These are phyloP conservation scores for Steinernema carpocapsae DNA, from an alignment of 2,888 invertebrate genomes.

Conservation along the genomic window DNA sequence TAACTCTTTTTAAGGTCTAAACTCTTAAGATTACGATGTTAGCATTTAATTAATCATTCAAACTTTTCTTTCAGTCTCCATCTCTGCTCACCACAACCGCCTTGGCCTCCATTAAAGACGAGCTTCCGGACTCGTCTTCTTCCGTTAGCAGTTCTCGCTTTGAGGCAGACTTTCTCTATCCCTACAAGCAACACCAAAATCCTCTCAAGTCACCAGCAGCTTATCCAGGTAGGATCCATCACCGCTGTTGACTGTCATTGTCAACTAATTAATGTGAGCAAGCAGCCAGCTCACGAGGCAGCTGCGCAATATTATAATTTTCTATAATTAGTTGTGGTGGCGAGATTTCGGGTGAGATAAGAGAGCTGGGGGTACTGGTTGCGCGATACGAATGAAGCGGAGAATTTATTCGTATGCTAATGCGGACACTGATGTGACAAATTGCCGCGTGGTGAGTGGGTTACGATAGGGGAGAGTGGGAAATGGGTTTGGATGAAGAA, in stretches of 20 bases:
- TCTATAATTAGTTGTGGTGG: conserved; percentile 7
- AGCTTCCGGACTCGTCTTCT: conserved; percentile 10
- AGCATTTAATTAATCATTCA: no score
- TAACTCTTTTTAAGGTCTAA: no score
- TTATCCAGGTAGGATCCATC: conserved; percentile 5
- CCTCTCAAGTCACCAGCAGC: background rate
- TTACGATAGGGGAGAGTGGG: background rate
- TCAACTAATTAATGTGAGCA: no score
- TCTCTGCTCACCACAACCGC: background rate
- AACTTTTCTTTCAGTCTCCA: conserved; percentile 1
- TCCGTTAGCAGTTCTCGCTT: conserved; percentile 12
- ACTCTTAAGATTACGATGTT: no score
- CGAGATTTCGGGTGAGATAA: conserved; percentile 4
- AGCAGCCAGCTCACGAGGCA: background rate
- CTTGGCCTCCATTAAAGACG: background rate
- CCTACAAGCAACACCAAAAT: conserved; percentile 4
- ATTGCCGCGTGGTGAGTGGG: conserved; percentile 5
- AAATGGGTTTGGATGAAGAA: background rate
- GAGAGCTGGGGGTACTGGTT: no score
- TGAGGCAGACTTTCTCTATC: conserved; percentile 12
- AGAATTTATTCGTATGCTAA: conserved; percentile 15
- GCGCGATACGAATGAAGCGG: no score
- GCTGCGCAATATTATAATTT: conserved; percentile 3
- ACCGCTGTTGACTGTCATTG: no score
- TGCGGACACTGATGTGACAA: conserved; percentile 1